Percentiles rank a stretch among this genome's conserved stretches.
Conservation (phyloP, 2,888 invertebrate genomes). For the Nipponacmea schrenckii region DNA sequence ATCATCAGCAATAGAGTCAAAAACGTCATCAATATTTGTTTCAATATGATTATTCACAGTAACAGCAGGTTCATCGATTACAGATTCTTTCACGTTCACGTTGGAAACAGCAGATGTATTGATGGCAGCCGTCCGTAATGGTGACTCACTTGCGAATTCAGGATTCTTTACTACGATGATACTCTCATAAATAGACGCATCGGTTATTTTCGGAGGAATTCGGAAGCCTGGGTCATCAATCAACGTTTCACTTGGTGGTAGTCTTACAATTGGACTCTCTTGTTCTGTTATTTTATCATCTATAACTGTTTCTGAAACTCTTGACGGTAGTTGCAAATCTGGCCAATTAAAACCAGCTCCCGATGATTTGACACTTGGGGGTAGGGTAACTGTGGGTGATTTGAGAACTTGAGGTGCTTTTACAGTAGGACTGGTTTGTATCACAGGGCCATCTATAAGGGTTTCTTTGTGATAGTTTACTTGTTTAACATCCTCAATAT, state of each 20-base stretch:
- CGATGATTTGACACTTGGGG: background rate
- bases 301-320: background rate
- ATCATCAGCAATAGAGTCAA: conserved; percentile 30
- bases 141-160: background rate
- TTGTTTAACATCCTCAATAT: background rate
- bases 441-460: background rate
- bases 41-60: conserved; percentile 13
- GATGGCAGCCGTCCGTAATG: background rate
- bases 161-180: background rate
- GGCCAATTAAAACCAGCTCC: background rate
- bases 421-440: background rate
- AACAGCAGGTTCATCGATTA: conserved; percentile 19
- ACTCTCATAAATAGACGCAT: background rate
- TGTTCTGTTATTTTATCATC: background rate
- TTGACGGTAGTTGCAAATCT: background rate
- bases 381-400: background rate
- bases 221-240: background rate
- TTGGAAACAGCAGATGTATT: background rate
- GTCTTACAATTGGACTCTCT: background rate
- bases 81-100: conserved; percentile 11
- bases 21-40: conserved; percentile 27
- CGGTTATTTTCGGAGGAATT: background rate
- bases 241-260: background rate
- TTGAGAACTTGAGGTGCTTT: background rate
- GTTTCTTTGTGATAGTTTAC: background rate